A percentile compares a stretch with the other conserved stretches of the same genome.
Conservation (phyloP, 2,888 invertebrate species). For the Chironomus riparius region DNA sequence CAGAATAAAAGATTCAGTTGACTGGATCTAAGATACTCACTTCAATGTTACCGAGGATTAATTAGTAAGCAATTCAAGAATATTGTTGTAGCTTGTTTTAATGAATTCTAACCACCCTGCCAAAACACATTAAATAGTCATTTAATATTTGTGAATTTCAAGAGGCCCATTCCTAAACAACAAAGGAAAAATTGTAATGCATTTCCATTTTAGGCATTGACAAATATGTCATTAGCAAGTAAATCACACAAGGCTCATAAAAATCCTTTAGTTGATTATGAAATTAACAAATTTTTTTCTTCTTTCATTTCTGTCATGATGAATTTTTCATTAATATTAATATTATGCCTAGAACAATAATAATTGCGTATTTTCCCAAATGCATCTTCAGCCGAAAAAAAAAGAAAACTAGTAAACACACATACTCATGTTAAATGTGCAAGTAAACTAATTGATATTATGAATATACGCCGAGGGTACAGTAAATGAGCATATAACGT, state of each 20-base stretch:
- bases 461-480: conserved; percentile 17
- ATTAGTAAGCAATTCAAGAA: too few species aligned
- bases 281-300: conserved; percentile 20
- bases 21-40: too few species aligned
- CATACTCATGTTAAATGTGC: conserved; percentile 14
- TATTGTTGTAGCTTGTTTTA: too few species aligned
- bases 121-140: too few species aligned
- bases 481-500: conserved; percentile 28
- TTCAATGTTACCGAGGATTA: too few species aligned
- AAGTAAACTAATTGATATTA: conserved; percentile 29
- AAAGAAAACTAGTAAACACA: not conserved
- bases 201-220: too few species aligned
- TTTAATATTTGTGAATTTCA: too few species aligned
- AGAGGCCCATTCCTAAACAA: too few species aligned
- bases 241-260: not conserved
- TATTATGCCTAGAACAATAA: not conserved
- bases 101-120: too few species aligned
- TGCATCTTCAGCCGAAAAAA: not conserved
- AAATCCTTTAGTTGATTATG: conserved; percentile 1
- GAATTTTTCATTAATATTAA: conserved; percentile 1
- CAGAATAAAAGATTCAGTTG: too few species aligned
- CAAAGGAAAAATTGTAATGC: too few species aligned
- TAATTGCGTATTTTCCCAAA: not conserved
- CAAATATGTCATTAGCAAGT: not conserved
- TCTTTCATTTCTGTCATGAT: not conserved